phyloP scores from a whole-genome alignment of 2,797 vertebrate species.

The Leontocebus nigricollis region DNA sequence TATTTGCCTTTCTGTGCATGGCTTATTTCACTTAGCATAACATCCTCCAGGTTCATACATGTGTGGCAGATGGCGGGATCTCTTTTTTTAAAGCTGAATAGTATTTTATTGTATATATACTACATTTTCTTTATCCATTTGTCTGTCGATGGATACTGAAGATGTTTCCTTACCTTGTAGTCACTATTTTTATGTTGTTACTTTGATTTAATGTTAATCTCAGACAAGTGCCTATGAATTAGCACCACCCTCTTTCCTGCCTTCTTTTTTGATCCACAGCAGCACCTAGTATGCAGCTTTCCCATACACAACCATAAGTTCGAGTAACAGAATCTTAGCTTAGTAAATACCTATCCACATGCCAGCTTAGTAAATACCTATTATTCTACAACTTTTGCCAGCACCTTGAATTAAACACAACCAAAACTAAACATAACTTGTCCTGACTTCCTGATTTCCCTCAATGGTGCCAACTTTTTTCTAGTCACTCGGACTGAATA shows the following conservation, averaged over 20 bases:
- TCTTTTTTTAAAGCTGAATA: background rate
- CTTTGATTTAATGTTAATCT: background rate
- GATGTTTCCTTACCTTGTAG: background rate
- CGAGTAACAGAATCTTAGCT: background rate
- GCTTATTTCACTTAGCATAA: background rate
- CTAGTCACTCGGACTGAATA: background rate
- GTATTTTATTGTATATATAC: background rate
- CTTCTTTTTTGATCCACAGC: background rate
- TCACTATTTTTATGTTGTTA: background rate
- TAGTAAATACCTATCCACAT: background rate
- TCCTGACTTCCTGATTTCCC: conserved; percentile 8
- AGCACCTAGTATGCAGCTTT: background rate
- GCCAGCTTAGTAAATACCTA: background rate
- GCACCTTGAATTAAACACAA: background rate
- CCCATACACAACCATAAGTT: background rate
- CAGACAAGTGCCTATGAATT: background rate
- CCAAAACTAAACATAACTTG: conserved; percentile 3
- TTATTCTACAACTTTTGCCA: conserved; percentile 23
- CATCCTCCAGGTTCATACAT: background rate
- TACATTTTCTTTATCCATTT: background rate
- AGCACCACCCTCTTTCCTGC: background rate
- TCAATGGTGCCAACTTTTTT: background rate
- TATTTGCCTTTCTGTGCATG: background rate
- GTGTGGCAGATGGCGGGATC: background rate
- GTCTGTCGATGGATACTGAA: background rate